phyloP scores from a whole-genome alignment of 1,140 invertebrate species.

The Lucilia cuprina region DNA sequence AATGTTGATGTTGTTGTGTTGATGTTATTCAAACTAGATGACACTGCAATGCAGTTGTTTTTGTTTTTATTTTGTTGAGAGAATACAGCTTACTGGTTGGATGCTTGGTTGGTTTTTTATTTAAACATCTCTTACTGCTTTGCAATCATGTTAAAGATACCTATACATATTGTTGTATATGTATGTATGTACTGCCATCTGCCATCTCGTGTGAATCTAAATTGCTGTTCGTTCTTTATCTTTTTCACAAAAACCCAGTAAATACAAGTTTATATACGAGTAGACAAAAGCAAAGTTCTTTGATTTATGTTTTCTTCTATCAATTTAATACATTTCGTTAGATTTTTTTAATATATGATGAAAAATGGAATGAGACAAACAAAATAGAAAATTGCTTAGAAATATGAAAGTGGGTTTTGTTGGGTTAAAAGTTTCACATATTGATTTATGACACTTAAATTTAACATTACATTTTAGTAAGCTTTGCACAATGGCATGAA shows the following conservation, averaged over 20 bases:
- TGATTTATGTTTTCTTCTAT: background rate
- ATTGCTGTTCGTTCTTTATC: background rate
- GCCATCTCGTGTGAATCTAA: background rate
- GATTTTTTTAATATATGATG: background rate
- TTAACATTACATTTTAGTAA: background rate
- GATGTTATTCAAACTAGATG: background rate
- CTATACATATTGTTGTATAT: background rate
- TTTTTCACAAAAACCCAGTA: background rate
- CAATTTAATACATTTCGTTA: background rate
- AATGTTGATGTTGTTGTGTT: too few species aligned
- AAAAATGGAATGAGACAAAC: too few species aligned
- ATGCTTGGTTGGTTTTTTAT: background rate
- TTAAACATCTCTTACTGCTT: background rate
- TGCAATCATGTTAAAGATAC: background rate
- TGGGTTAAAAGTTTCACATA: background rate
- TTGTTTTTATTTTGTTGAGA: background rate
- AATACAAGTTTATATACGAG: background rate
- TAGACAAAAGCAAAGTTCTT: background rate
- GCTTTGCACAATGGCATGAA: background rate
- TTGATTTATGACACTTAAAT: slow-evolving; percentile 6
- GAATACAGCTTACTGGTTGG: too few species aligned
- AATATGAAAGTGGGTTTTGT: background rate
- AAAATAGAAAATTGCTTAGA: background rate
- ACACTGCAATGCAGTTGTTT: slow-evolving; percentile 1
- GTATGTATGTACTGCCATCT: background rate